Conservation (phyloP, 2,797 vertebrate species). For the Rachycentron canadum region DNA sequence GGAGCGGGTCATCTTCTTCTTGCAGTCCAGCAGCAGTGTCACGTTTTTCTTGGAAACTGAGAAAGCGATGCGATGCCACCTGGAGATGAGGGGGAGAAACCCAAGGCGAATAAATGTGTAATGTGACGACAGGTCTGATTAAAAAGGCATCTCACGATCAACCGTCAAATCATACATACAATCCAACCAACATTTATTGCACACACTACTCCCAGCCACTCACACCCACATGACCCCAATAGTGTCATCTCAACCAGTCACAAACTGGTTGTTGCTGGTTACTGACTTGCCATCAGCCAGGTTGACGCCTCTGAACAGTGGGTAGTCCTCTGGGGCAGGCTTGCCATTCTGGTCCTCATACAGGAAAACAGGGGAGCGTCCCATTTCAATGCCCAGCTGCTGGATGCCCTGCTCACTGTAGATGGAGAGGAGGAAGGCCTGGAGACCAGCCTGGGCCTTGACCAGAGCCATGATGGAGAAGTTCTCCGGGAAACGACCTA, state of each 20-base stretch:
- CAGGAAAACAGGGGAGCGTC: conserved; percentile 91
- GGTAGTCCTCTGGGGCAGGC: conserved; percentile 90
- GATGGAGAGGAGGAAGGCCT: conserved; percentile 91
- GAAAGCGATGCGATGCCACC: conserved; percentile 93
- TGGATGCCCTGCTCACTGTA: conserved; percentile 91
- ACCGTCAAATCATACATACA: not conserved
- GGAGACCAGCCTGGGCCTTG: conserved; percentile 88
- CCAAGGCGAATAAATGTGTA: conserved; percentile 48
- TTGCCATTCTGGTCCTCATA: conserved; percentile 92
- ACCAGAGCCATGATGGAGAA: conserved; percentile 93
- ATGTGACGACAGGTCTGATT: conserved; percentile 35
- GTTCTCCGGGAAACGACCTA: conserved; percentile 92
- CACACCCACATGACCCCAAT: conserved; percentile 30
- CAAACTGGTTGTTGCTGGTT: conserved; percentile 74
- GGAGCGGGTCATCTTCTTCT: conserved; percentile 87
- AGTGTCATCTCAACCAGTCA: conserved; percentile 63
- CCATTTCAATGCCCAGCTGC: conserved; percentile 92
- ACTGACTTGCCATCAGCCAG: conserved; percentile 92
- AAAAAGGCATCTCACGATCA: not conserved
- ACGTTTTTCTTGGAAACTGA: conserved; percentile 91
- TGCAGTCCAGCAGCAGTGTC: conserved; percentile 93
- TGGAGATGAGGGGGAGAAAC: conserved; percentile 65
- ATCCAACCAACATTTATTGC: not conserved
- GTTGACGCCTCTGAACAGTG: conserved; percentile 90
- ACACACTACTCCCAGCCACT: conserved; percentile 7